A percentile compares a stretch with the other conserved stretches of the same genome.
Conservation (phyloP, 2,113 vertebrate species). For the Istiophorus platypterus region DNA sequence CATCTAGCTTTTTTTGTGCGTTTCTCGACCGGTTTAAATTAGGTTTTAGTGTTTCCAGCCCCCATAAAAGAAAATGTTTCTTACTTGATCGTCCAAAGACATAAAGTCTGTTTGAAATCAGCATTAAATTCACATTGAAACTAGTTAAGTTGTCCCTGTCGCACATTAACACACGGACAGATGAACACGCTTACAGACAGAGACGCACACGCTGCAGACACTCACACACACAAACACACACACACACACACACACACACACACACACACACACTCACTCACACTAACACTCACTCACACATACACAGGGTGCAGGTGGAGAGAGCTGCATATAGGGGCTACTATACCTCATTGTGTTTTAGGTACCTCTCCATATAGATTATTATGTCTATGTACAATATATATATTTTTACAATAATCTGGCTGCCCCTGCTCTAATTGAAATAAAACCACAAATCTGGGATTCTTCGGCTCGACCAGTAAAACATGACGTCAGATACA, state of each 20-base stretch:
- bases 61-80: neutral
- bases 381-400: slow-evolving; percentile 90
- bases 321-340: slow-evolving; percentile 92
- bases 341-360: slow-evolving; percentile 82
- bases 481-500: slow-evolving; percentile 82
- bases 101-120: slow-evolving; percentile 42
- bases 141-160: slow-evolving; percentile 51
- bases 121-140: slow-evolving; percentile 52
- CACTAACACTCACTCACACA: slow-evolving; percentile 71
- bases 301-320: slow-evolving; percentile 89
- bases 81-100: slow-evolving; percentile 28
- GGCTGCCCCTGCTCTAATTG: slow-evolving; percentile 62
- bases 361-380: slow-evolving; percentile 92
- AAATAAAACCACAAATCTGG: slow-evolving; percentile 74
- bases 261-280: slow-evolving; percentile 72
- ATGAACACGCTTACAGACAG: slow-evolving; percentile 13
- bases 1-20: neutral
- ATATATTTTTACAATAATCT: slow-evolving; percentile 84
- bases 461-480: slow-evolving; percentile 91
- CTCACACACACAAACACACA: slow-evolving; percentile 68
- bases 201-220: slow-evolving; percentile 57
- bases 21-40: neutral
- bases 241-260: slow-evolving; percentile 59
- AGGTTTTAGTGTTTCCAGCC: neutral
- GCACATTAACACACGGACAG: slow-evolving; percentile 37